These are phyloP conservation scores for Diaphora mendica DNA, from an alignment of 2,888 invertebrate species.

Conservation along the genomic window DNA sequence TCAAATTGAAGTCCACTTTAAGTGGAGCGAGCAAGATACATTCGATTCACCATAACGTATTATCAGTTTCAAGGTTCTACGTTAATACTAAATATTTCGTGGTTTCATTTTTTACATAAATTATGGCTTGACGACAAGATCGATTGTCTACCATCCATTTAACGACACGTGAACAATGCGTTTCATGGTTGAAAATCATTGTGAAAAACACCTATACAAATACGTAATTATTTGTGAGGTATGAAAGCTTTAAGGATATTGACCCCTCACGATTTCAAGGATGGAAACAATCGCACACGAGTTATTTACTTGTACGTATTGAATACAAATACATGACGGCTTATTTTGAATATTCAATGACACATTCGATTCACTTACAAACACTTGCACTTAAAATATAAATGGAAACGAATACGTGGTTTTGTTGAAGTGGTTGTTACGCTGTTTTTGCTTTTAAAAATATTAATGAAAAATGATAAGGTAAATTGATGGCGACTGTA, in stretches of 20 bases:
- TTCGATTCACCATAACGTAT: slow-evolving; percentile 14
- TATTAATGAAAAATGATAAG: not conserved
- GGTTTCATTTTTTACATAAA: slow-evolving; percentile 28
- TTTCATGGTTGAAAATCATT: slow-evolving; percentile 48
- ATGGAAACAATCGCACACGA: slow-evolving; percentile 47
- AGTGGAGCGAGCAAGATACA: not conserved
- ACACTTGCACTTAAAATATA: slow-evolving; percentile 40
- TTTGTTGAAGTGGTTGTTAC: not conserved
- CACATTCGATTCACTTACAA: slow-evolving; percentile 31
- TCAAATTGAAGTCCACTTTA: not conserved
- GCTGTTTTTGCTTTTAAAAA: not conserved
- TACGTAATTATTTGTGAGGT: slow-evolving; percentile 55
- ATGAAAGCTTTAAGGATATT: slow-evolving; percentile 56
- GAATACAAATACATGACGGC: slow-evolving; percentile 49
- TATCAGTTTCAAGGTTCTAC: slow-evolving; percentile 37
- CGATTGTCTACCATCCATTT: slow-evolving; percentile 37
- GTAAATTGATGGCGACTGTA: not conserved
- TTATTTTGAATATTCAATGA: slow-evolving; percentile 50
- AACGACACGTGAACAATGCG: slow-evolving; percentile 46
- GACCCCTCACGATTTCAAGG: slow-evolving; percentile 58
- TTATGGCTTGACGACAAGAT: slow-evolving; percentile 37
- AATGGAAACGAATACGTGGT: slow-evolving; percentile 1
- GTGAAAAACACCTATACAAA: slow-evolving; percentile 59
- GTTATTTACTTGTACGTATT: slow-evolving; percentile 51
- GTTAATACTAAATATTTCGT: slow-evolving; percentile 1